These are phyloP conservation scores for Luidia sarsii DNA, from an alignment of 53 echinoderm and acorn worm genomes.

Conservation along the genomic window DNA sequence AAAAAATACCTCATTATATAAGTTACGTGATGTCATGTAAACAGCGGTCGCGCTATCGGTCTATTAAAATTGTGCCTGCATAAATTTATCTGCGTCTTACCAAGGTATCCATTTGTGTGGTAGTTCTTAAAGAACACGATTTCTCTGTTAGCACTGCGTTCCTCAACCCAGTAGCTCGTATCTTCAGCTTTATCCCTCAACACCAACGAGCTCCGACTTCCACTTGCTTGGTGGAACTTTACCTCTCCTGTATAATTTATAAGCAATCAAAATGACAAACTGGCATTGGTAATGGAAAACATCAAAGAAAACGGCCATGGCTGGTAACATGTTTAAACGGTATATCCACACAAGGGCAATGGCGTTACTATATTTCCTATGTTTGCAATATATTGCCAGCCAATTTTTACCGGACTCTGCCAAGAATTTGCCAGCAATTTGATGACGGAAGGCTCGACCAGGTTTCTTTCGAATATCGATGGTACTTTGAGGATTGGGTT, in stretches of 20 bases:
- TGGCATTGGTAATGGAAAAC: too few species aligned
- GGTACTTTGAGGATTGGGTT: background rate
- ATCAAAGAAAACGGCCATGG: too few species aligned
- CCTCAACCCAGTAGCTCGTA: conserved; percentile 29
- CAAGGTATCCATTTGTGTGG: conserved; percentile 11
- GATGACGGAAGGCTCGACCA: conserved; percentile 15
- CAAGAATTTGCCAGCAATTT: conserved; percentile 2
- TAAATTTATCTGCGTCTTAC: background rate
- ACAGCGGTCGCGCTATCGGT: too few species aligned
- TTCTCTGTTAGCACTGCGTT: background rate
- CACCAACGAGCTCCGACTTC: conserved; percentile 3
- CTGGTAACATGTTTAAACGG: too few species aligned
- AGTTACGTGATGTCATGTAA: too few species aligned
- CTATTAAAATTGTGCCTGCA: background rate
- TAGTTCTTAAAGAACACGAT: conserved; percentile 23
- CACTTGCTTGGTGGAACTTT: conserved; percentile 10
- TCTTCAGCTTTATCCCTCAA: background rate
- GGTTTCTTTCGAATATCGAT: conserved; percentile 9
- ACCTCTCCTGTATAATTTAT: too few species aligned
- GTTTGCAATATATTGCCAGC: background rate
- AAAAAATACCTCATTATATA: background rate
- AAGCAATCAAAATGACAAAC: too few species aligned
- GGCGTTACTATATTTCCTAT: background rate
- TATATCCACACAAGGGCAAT: too few species aligned
- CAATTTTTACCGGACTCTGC: conserved; percentile 25